Evolutionary conservation across 2,797 vertebrate genomes (phyloP), one percentile per base, ranked within the genome.

Genomic region (Acanthurus lineatus): DNA sequence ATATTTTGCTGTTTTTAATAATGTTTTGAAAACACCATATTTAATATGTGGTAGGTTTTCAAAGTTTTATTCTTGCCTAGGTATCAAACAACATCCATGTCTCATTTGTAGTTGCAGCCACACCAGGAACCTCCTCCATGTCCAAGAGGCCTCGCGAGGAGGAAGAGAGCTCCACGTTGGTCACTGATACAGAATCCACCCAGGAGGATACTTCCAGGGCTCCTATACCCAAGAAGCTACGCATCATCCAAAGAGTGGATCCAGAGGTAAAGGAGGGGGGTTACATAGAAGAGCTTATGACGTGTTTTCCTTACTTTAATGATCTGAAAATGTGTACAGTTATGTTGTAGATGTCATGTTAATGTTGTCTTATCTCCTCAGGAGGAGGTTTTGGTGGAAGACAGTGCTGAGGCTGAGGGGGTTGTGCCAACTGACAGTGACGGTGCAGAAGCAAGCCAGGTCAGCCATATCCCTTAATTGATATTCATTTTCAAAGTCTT

Each of bases 81-180:
- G 40, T 40, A 9, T 10, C 40, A 22, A 76, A 64, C 5, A 49
- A 11, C n/a, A 38, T 1, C 6, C 1, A 11, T 59, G 7, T 3
- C 44, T 40, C 15, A 22, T 65, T 14, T 94, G 15, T 75, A 99
- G 97, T 98, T 93, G 97, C 97, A 87, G 97, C 97, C 5, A 97
- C 97, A 1, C 95, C 96, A 19, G 96, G 96, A 75, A 96, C 96
- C 28, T 96, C 96, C 3, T 94, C 96, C 0, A 91, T 98, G 85
- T 94, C 96, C 12, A 99, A 99, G 89, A 96, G 98, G n/a, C 93
- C 96, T 15, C 96, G 98, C 19, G 98, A 99, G 49, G 98, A 99
- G 51, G 98, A 98, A 44, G 98, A 98, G 19, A 96, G 91, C 75
- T 84, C 92, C 45, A 79, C 95, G 0, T 54, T 89, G 32, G 96